Evolutionary conservation across 2,797 vertebrate species (phyloP).

Genomic region (Semotilus atromaculatus): DNA sequence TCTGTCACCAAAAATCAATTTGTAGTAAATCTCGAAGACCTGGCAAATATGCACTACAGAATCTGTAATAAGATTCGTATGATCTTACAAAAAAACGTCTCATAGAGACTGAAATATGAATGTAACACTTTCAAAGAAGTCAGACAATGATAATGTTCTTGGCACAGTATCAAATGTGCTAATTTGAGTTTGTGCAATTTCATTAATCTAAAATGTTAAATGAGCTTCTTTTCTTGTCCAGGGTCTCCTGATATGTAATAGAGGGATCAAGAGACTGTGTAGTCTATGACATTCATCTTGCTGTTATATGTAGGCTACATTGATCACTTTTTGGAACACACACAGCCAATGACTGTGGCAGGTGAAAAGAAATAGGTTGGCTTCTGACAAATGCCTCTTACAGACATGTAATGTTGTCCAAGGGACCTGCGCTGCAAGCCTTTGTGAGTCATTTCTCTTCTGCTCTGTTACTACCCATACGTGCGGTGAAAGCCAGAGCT

Average conservation of each 20-base stretch:
- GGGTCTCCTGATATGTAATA: conserved; percentile 27
- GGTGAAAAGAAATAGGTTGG: conserved; percentile 52
- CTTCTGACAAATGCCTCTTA: conserved; percentile 53
- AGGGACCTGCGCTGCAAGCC: conserved; percentile 53
- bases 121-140: conserved; percentile 40
- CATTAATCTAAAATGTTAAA: conserved; percentile 37
- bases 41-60: conserved; percentile 45
- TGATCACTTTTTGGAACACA: conserved; percentile 33
- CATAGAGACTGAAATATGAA: conserved; percentile 16
- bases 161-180: conserved; percentile 27
- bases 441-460: conserved; percentile 53
- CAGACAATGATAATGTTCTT: conserved; percentile 35
- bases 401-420: conserved; percentile 60
- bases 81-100: background rate
- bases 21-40: conserved; percentile 49
- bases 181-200: conserved; percentile 29
- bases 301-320: conserved; percentile 38
- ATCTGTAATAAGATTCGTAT: conserved; percentile 41
- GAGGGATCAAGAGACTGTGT: conserved; percentile 34
- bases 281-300: conserved; percentile 35
- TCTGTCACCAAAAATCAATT: conserved; percentile 47
- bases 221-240: conserved; percentile 19
- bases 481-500: conserved; percentile 52
- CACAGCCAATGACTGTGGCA: conserved; percentile 25
- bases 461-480: conserved; percentile 38